Base-by-base conservation (phyloP, 2,888 invertebrate genomes). In the Callosobruchus maculatus region DNA sequence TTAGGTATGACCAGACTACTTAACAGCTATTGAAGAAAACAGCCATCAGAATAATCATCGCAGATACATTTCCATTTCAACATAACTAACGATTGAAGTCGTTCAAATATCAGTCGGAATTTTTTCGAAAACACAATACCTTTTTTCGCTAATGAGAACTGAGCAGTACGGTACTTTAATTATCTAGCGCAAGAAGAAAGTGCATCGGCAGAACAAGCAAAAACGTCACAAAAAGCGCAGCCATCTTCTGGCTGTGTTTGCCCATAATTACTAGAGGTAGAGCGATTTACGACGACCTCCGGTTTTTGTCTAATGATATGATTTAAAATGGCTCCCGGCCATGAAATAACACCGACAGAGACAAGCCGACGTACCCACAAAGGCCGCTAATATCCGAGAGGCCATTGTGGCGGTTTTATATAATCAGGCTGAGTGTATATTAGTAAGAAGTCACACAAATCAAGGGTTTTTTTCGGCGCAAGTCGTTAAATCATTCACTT, bases 251-350 rank as follows among this genome's bases (percentile, higher is more conserved):
- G 70, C 71, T 70, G 49, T 74, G 73, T 71, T 71, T 75, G 73
- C 31, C 72, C 72, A 71, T 75, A 75, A 75, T 75, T 75, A 75
- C 71, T 31, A 71, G 73, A 75, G 75, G 73, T 75, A 73, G 76
- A 74, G 71, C 74, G 72, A 74, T 76, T 76, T 76, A 69, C 71
- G 66, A 69, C 69, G 76, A 76, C 76, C 76, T 75, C 72, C 76
- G 72, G 76, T 76, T 76, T 76, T 76, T 74, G 30, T 74, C 74
- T 74, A 71, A 74, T 74, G 73, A 76, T 76, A 76, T 75, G 74
- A 76, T 76, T 75, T 75, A 75, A 76, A 68, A 67, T 21, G 68
- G 70, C 72, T 71, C 31, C 26, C 72, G 69, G 49, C 49, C 49
- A 69, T 74, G 71, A 22, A 71, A 70, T 69, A 71, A 13, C 69